phyloP scores from a whole-genome alignment of 2,888 invertebrate species.

The Fragum whitleyi region DNA sequence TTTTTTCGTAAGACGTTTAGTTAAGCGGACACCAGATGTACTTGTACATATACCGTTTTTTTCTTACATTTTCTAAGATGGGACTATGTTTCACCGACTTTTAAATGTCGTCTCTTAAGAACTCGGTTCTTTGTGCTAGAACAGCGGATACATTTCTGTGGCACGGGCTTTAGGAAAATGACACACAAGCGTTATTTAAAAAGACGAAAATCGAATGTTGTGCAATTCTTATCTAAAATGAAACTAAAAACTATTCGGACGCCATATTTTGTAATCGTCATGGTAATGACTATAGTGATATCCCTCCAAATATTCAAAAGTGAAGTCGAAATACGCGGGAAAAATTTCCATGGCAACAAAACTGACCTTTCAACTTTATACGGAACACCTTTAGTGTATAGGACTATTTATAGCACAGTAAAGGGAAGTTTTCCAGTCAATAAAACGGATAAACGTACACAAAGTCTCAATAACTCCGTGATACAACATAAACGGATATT shows the following conservation, averaged over 20 bases:
- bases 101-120: too few species aligned
- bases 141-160: too few species aligned
- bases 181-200: not conserved
- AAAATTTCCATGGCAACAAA: not conserved
- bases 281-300: not conserved
- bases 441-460: not conserved
- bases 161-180: not conserved
- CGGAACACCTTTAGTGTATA: not conserved
- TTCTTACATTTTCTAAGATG: too few species aligned
- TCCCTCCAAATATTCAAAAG: slow-evolving; percentile 5
- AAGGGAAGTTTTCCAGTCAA: not conserved
- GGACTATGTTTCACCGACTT: too few species aligned
- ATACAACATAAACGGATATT: not conserved
- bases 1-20: too few species aligned
- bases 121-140: too few species aligned
- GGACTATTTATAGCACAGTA: not conserved
- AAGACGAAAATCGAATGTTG: not conserved
- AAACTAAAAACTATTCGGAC: not conserved
- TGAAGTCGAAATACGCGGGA: not conserved
- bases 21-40: too few species aligned
- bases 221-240: not conserved
- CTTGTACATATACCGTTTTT: too few species aligned
- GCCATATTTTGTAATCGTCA: not conserved
- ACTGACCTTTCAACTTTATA: not conserved
- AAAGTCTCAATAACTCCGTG: not conserved